Base-by-base conservation (phyloP, 2,113 vertebrate genomes). In the Semicossyphus pulcher region DNA sequence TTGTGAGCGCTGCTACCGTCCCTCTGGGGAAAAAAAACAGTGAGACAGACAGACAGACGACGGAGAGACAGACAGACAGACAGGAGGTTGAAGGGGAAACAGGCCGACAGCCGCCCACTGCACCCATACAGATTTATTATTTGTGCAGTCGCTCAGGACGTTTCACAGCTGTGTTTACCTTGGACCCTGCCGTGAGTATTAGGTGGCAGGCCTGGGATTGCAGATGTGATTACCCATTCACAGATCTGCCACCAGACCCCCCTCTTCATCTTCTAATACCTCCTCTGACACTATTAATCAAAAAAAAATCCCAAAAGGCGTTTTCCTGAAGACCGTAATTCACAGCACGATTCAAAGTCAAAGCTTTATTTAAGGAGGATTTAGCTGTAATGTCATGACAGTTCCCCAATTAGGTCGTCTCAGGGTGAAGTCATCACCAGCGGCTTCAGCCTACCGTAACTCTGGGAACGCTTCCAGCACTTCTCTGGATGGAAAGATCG, bases 161-260 rank as follows among this genome's bases (percentile, higher is more conserved):
- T 92, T 89, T 90, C 92, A 86, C 94, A 96, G 94, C 94, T 95
- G 94, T 95, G 92, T 95, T 95, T 95, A 92, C 88, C 82, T 91
- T 94, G 92, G 92, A 91, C 90, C 74, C 67, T 62, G 91, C 83
- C 71, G 68, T 86, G 85, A 89, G 89, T 93, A 93, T 95, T 94
- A 91, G 92, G 93, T 94, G 91, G 88, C 89, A 89, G 86, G 87
- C 74, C 72, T 61, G 77, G 78, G 91, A 88, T 65, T 86, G 76
- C 90, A 90, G 86, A 93, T 93, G 89, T 85, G 88, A 90, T 93
- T 85, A 90, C 86, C 88, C 89, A 88, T 91, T 92, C 90, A 92
- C 89, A 93, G 86, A 84, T 65, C 73, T 78, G 68, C 73, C 88
- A 67, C 78, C 70, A 48, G 78, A 79, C 86, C 66, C 68, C 65